Evolutionary conservation across 2,797 vertebrate genomes (phyloP).

Genomic region (Ataeniobius toweri): DNA sequence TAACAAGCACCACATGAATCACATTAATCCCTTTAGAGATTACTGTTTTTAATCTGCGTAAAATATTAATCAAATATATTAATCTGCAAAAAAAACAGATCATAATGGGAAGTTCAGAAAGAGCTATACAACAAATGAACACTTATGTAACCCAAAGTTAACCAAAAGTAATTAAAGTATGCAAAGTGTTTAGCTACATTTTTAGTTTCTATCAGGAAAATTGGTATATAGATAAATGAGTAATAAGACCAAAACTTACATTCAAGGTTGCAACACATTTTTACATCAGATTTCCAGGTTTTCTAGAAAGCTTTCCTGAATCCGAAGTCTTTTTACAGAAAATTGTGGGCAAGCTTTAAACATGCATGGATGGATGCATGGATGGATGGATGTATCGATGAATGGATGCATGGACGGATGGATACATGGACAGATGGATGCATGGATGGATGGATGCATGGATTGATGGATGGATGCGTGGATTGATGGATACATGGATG

Average conservation of each 20-base stretch:
- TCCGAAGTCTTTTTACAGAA: neutral
- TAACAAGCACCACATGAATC: slow-evolving; percentile 15
- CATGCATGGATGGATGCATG: too few relatives aligned
- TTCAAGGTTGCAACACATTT: neutral
- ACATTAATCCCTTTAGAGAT: slow-evolving; percentile 26
- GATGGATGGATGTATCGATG: too few relatives aligned
- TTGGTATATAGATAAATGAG: neutral
- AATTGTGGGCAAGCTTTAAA: neutral
- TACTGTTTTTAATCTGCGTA: slow-evolving; percentile 31
- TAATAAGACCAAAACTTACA: neutral
- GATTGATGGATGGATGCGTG: too few relatives aligned
- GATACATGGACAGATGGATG: too few relatives aligned
- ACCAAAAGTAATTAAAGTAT: neutral
- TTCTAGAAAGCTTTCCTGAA: neutral
- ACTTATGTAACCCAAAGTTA: neutral
- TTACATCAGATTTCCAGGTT: neutral
- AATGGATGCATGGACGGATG: too few relatives aligned
- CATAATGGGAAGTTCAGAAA: neutral
- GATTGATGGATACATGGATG: too few relatives aligned
- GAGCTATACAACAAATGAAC: neutral
- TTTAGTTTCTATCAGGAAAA: neutral
- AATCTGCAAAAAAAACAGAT: neutral
- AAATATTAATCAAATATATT: slow-evolving; percentile 27
- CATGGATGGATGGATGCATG: too few relatives aligned
- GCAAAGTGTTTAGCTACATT: neutral